Conservation (phyloP, 2,888 invertebrate species). For the Salpingus planirostris region DNA sequence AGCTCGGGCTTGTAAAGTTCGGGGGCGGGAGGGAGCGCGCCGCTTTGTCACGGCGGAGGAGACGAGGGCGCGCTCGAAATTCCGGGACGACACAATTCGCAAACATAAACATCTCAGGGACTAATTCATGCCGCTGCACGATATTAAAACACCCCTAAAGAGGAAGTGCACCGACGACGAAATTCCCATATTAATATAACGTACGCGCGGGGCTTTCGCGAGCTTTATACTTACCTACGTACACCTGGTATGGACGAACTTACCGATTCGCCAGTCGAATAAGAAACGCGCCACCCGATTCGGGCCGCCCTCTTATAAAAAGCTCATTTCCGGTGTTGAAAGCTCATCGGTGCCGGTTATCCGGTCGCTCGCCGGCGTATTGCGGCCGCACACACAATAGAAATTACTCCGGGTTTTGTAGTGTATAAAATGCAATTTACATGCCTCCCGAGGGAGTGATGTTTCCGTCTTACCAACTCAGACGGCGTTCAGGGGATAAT, state of each 20-base stretch:
- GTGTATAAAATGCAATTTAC: constrained; percentile 25
- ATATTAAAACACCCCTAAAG: constrained; percentile 11
- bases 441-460: constrained; percentile 21
- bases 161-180: constrained; percentile 6
- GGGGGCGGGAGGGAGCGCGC: too few species aligned
- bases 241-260: too few species aligned
- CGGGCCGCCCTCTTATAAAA: too few species aligned
- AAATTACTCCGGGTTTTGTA: constrained; percentile 20
- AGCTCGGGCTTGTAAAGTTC: constrained; percentile 33
- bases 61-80: constrained; percentile 22
- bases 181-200: constrained; percentile 13
- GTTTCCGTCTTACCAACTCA: constrained; percentile 17
- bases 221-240: too few species aligned
- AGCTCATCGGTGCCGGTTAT: too few species aligned
- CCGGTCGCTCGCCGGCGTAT: background rate
- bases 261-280: too few species aligned
- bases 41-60: constrained; percentile 28
- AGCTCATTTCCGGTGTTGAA: too few species aligned
- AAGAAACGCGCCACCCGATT: too few species aligned
- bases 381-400: constrained; percentile 5
- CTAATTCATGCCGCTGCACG: constrained; percentile 18
- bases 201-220: too few species aligned
- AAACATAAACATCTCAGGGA: constrained; percentile 19
- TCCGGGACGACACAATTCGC: constrained; percentile 26
- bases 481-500: constrained; percentile 19